These are phyloP conservation scores for Austrofundulus limnaeus DNA, from an alignment of 2,113 vertebrate genomes.

Conservation along the genomic window DNA sequence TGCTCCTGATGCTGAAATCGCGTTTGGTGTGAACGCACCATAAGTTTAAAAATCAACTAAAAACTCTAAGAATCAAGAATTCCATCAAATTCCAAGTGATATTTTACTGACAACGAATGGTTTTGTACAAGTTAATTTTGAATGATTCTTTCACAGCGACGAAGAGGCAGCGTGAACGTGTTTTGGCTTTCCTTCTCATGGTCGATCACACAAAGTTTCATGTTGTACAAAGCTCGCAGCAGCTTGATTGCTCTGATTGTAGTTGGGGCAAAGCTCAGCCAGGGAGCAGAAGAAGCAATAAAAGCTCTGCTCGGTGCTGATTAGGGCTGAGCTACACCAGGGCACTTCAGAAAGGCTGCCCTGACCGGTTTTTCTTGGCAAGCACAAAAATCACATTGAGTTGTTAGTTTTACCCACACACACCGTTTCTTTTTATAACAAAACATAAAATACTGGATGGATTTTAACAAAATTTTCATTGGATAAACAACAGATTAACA, in stretches of 20 bases:
- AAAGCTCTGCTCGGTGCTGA: constrained; percentile 56
- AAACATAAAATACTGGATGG: too few relatives aligned
- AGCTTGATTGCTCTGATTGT: constrained; percentile 41
- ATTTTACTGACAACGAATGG: too few relatives aligned
- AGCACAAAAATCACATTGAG: constrained; percentile 34
- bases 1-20: too few relatives aligned
- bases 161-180: background rate
- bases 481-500: too few relatives aligned
- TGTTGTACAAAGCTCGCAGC: constrained; percentile 15
- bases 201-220: constrained; percentile 1
- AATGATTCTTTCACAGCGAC: background rate
- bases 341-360: constrained; percentile 33
- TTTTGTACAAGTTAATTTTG: background rate
- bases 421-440: constrained; percentile 6
- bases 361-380: constrained; percentile 57
- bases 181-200: background rate
- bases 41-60: too few relatives aligned
- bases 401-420: constrained; percentile 26
- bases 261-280: constrained; percentile 24
- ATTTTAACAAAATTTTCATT: too few relatives aligned
- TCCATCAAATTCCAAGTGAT: too few relatives aligned
- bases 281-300: constrained; percentile 34
- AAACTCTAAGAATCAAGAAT: too few relatives aligned
- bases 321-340: constrained; percentile 45
- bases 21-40: too few relatives aligned